Base-by-base conservation (phyloP, 2,113 vertebrate genomes). In the Irena cyanogastra region DNA sequence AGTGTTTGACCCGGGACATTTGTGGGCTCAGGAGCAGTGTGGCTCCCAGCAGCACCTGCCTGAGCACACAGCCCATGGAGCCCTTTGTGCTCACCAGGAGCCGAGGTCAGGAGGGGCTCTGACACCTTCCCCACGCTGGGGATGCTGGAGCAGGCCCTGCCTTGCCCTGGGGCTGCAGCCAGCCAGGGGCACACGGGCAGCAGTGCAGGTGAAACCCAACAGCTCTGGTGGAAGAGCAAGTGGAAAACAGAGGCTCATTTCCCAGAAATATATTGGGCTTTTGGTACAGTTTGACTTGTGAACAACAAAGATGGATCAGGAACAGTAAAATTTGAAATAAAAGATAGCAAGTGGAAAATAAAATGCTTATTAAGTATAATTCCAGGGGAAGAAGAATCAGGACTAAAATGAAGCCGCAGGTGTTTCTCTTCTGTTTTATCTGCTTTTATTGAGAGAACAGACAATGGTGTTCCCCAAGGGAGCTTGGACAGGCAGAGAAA, bases 311-410 rank as follows among this genome's bases (percentile, higher is more conserved):
- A 72, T 75, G 69, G 86, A 83, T 83, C 92, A 72, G 82, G 85
- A 71, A 24, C 13, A 42, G 59, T 69, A 74, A 92, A 90, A 83
- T 54, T 14, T 50, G 50, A 75, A 83, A 69, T 86, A 83, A 93
- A 85, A 80, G 61, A 57, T 12, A 79, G 82, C 1, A 16, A 94
- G 65, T 52, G 71, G 69, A 91, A 91, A 94, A 94, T 90, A 54
- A 95, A 96, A 92, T 71, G 49, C 87, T 94, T 68, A 72, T 83
- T 88, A 54, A 78, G 44, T 80, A 27, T 92, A 83, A 93, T 94
- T 95, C 50, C 63, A 77, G 54, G 61, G 75, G 33, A 92, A 35
- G 71, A 65, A 82, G 93, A 95, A 50, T 3, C 24, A 83, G 70
- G 63, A n/a, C 57, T 90, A 79, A 90, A 85, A 72, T 44, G n/a